Conservation (phyloP, 2,797 vertebrate genomes). For the Macrochelys suwanniensis region DNA sequence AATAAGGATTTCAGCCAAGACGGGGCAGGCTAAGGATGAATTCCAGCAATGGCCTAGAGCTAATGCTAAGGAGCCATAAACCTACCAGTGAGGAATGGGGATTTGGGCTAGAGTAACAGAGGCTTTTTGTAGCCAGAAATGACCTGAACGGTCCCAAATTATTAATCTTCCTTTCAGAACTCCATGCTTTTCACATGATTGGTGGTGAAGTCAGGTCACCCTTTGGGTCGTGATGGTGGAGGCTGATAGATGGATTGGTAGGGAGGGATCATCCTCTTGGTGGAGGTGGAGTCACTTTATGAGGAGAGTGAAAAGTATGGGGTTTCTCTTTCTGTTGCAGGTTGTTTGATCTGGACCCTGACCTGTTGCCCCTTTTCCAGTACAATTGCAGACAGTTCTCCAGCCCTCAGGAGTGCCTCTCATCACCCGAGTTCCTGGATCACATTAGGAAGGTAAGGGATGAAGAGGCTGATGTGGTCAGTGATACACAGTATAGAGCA, state of each 20-base stretch:
- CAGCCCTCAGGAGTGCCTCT: slow-evolving; percentile 91
- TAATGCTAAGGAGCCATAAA: neutral
- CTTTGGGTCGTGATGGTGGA: neutral
- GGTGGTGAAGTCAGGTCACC: neutral
- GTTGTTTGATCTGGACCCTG: slow-evolving; percentile 94
- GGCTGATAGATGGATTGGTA: neutral
- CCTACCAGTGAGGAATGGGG: neutral
- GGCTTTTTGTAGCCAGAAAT: neutral
- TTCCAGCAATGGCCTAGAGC: neutral
- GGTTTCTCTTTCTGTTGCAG: slow-evolving; percentile 75
- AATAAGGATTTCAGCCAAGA: neutral
- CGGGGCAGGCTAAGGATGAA: neutral
- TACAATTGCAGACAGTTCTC: slow-evolving; percentile 90
- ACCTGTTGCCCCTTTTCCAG: slow-evolving; percentile 91
- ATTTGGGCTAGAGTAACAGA: neutral
- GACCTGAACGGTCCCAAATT: neutral
- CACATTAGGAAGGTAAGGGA: slow-evolving; percentile 94
- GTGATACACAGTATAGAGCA: neutral
- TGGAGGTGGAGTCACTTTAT: neutral
- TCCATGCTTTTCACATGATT: neutral
- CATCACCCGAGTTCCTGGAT: slow-evolving; percentile 93
- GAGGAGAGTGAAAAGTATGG: neutral
- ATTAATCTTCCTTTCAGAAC: neutral
- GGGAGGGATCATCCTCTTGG: neutral
- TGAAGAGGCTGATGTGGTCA: neutral